Evolutionary conservation across 2,113 vertebrate genomes (phyloP).

Genomic region (Takifugu bimaculatus): DNA sequence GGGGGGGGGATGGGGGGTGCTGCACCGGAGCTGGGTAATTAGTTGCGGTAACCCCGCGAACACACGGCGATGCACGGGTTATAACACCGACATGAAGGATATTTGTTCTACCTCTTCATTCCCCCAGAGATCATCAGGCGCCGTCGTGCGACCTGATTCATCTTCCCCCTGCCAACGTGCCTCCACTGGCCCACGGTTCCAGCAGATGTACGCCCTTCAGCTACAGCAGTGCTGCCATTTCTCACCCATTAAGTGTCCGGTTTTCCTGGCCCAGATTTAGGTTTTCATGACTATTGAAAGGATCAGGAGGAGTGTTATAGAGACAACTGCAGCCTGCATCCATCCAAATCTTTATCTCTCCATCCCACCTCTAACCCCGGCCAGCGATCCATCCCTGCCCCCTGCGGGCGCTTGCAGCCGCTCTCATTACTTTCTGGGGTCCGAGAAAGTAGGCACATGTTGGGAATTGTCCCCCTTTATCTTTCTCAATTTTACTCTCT

Average conservation of each 20-base stretch:
- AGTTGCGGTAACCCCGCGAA: slow-evolving; percentile 34
- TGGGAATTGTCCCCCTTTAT: slow-evolving; percentile 33
- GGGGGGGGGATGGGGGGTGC: slow-evolving; percentile 33
- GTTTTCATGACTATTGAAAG: slow-evolving; percentile 42
- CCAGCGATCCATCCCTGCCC: slow-evolving; percentile 25
- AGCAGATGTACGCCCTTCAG: slow-evolving; percentile 68
- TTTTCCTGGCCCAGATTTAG: slow-evolving; percentile 44
- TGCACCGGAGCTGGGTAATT: slow-evolving; percentile 66
- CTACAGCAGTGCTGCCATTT: slow-evolving; percentile 46
- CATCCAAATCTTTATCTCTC: slow-evolving; percentile 33
- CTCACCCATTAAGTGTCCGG: slow-evolving; percentile 40
- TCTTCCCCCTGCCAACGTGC: slow-evolving; percentile 56
- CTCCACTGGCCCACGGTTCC: slow-evolving; percentile 54
- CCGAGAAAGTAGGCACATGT: slow-evolving; percentile 33
- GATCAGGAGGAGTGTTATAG: slow-evolving; percentile 31
- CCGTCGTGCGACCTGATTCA: slow-evolving; percentile 60
- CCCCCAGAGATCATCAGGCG: slow-evolving; percentile 63
- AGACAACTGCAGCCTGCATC: slow-evolving; percentile 11
- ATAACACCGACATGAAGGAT: slow-evolving; percentile 64
- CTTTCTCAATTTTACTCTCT: slow-evolving; percentile 29
- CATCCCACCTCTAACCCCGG: slow-evolving; percentile 18
- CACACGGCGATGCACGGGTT: slow-evolving; percentile 44
- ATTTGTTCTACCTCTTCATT: slow-evolving; percentile 34
- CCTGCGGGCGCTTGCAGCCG: slow-evolving; percentile 24
- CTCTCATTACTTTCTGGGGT: slow-evolving; percentile 48